These are phyloP conservation scores for Oryzias melastigma DNA, from an alignment of 2,113 vertebrate genomes.

Conservation along the genomic window DNA sequence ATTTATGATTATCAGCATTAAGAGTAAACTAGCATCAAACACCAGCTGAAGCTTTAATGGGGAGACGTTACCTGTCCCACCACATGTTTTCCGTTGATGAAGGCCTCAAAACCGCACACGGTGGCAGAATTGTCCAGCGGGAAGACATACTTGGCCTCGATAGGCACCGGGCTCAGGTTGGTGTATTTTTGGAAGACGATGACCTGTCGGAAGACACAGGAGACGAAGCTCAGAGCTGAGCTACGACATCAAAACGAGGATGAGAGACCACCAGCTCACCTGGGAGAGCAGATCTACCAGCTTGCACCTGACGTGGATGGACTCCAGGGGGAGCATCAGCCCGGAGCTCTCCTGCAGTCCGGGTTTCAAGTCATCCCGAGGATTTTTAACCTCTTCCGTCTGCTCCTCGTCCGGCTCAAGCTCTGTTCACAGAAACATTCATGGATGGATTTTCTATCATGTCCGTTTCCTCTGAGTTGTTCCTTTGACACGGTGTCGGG, in stretches of 20 bases:
- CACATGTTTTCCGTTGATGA: conserved; percentile 88
- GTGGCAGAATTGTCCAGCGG: conserved; percentile 85
- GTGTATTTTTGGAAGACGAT: conserved; percentile 87
- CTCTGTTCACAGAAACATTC: conserved; percentile 7
- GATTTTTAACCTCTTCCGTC: conserved; percentile 43
- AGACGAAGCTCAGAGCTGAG: background rate
- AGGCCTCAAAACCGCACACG: conserved; percentile 91
- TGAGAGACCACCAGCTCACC: conserved; percentile 45
- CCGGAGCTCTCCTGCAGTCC: conserved; percentile 80
- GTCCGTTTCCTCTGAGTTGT: no score
- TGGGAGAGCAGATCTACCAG: conserved; percentile 84
- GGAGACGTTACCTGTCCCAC: conserved; percentile 79
- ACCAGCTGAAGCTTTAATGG: background rate
- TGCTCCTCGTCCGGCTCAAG: conserved; percentile 1
- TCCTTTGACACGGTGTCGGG: no score
- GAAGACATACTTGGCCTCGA: conserved; percentile 89
- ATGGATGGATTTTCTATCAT: no score
- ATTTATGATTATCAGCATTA: no score
- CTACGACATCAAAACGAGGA: background rate
- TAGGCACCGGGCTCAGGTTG: conserved; percentile 76
- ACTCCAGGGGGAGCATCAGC: conserved; percentile 77
- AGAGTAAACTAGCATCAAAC: no score
- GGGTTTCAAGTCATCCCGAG: conserved; percentile 51
- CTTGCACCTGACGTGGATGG: conserved; percentile 80
- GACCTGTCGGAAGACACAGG: conserved; percentile 64